These are phyloP conservation scores for Clivina fossor DNA, from an alignment of 2,888 invertebrate species.

Conservation along the genomic window DNA sequence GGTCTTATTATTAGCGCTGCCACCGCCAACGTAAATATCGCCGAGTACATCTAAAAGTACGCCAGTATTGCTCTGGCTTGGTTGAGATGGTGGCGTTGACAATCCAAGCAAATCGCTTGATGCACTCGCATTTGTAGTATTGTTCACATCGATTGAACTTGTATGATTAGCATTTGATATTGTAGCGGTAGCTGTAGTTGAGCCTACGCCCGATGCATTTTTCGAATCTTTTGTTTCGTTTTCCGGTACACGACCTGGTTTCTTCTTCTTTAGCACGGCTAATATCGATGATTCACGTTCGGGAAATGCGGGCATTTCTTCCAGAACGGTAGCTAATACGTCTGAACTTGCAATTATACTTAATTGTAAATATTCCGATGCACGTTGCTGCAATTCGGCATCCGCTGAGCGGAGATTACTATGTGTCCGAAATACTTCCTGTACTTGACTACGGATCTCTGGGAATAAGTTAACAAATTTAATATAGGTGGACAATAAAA, in stretches of 20 bases:
- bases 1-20: slow-evolving; percentile 62
- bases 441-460: slow-evolving; percentile 94
- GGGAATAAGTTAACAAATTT: slow-evolving; percentile 99
- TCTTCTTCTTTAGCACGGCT: slow-evolving; percentile 97
- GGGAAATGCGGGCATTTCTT: slow-evolving; percentile 99
- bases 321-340: slow-evolving; percentile 95
- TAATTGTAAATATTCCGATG: slow-evolving; percentile 95
- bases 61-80: slow-evolving; percentile 69
- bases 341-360: slow-evolving; percentile 96
- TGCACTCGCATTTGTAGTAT: slow-evolving; percentile 53
- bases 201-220: no score
- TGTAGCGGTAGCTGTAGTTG: no score
- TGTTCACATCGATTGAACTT: slow-evolving; percentile 54
- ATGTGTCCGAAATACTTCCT: slow-evolving; percentile 91
- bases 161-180: no score
- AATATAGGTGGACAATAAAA: slow-evolving; percentile 96
- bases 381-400: slow-evolving; percentile 97
- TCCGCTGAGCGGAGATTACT: slow-evolving; percentile 97
- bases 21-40: slow-evolving; percentile 74
- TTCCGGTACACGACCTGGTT: slow-evolving; percentile 92
- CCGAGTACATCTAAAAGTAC: slow-evolving; percentile 88
- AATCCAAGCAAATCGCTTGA: slow-evolving; percentile 87
- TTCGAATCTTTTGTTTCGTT: slow-evolving; percentile 80
- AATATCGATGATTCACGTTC: slow-evolving; percentile 97
- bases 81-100: slow-evolving; percentile 79